phyloP scores from a whole-genome alignment of 2,113 vertebrate genomes.

The Xiphophorus maculatus region DNA sequence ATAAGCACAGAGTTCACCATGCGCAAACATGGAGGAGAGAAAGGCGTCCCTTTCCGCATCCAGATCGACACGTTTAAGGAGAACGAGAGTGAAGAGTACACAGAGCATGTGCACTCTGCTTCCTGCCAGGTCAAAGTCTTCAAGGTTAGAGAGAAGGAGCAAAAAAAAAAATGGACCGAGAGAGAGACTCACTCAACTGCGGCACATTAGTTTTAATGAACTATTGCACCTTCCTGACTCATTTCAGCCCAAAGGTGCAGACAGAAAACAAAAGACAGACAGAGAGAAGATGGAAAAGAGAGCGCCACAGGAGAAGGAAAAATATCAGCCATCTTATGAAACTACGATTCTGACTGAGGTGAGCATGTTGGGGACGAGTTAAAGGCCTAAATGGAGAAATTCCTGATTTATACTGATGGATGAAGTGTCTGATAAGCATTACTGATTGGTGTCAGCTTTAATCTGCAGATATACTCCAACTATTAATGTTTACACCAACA shows the following conservation, averaged over 20 bases:
- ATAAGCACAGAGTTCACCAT: conserved; percentile 99
- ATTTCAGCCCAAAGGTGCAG: conserved; percentile 94
- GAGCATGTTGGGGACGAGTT: neutral
- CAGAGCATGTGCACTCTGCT: conserved; percentile 95
- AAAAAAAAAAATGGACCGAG: neutral
- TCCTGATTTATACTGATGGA: neutral
- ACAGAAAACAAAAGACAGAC: conserved; percentile 97
- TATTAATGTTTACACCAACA: neutral
- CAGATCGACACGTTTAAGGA: conserved; percentile 98
- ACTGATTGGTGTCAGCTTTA: neutral
- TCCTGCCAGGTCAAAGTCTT: conserved; percentile 99
- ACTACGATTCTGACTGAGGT: conserved; percentile 98
- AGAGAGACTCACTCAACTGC: neutral
- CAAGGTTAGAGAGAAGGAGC: conserved; percentile 83
- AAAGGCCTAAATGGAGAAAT: neutral
- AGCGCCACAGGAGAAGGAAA: conserved; percentile 95
- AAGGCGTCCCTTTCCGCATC: conserved; percentile 95
- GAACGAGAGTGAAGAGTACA: conserved; percentile 91
- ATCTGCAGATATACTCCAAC: too few relatives aligned
- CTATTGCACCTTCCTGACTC: neutral
- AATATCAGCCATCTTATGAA: conserved; percentile 97
- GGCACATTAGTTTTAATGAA: neutral
- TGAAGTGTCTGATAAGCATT: neutral
- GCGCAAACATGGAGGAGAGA: conserved; percentile 97
- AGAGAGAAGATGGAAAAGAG: conserved; percentile 98